phyloP scores from a whole-genome alignment of 2,888 invertebrate species.

The Heliconius ismenius region DNA sequence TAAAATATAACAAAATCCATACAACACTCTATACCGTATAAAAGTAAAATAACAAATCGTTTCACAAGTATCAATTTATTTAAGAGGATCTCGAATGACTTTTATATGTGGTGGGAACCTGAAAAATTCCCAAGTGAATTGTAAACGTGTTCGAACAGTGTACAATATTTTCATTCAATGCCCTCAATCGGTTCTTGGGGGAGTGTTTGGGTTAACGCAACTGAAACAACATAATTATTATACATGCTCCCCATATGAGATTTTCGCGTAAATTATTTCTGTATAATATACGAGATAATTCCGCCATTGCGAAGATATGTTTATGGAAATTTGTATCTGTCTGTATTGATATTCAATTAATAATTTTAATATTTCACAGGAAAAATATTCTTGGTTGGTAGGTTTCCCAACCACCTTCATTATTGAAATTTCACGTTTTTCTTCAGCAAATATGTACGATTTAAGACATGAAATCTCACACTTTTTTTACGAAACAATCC shows the following conservation, averaged over 20 bases:
- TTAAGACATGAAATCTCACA: not conserved
- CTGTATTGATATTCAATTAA: not conserved
- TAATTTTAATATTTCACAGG: not conserved
- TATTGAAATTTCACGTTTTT: not conserved
- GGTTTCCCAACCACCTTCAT: not conserved
- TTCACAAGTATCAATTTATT: conserved; percentile 45
- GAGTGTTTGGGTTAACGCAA: conserved; percentile 72
- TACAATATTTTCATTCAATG: conserved; percentile 64
- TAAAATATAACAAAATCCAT: too few species aligned
- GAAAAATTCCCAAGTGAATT: conserved; percentile 65
- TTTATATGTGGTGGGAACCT: conserved; percentile 50
- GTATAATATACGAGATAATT: conserved; percentile 4
- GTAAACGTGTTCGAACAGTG: conserved; percentile 63
- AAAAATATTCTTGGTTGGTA: not conserved
- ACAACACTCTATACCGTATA: conserved; percentile 29
- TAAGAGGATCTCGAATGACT: conserved; percentile 44
- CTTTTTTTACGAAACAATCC: not conserved
- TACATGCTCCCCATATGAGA: conserved; percentile 48
- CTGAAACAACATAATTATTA: conserved; percentile 47
- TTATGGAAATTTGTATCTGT: not conserved
- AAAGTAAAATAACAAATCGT: conserved; percentile 38
- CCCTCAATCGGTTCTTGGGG: conserved; percentile 61
- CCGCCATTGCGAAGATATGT: not conserved
- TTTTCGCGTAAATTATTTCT: conserved; percentile 18
- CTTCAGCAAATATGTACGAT: not conserved